phyloP scores from a whole-genome alignment of 2,888 invertebrate genomes.

The Timandra comae region DNA sequence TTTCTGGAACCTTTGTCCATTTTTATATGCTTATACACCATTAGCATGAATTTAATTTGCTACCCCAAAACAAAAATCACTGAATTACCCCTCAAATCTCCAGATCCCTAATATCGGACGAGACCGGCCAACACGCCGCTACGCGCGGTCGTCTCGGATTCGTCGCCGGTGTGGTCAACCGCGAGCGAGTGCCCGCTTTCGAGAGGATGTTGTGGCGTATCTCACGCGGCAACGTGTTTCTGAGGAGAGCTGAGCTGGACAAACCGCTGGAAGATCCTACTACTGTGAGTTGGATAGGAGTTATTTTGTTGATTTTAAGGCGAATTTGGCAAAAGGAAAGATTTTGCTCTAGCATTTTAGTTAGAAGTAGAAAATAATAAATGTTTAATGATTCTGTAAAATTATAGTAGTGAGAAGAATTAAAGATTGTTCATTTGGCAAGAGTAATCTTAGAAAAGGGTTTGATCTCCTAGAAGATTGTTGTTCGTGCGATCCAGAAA shows the following conservation, averaged over 20 bases:
- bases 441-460: no score
- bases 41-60: not conserved
- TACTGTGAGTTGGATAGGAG: constrained; percentile 77
- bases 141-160: constrained; percentile 81
- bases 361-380: no score
- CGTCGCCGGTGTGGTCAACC: constrained; percentile 93
- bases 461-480: no score
- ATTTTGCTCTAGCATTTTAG: no score
- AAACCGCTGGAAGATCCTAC: constrained; percentile 89
- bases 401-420: no score
- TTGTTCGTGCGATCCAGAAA: no score
- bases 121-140: constrained; percentile 53
- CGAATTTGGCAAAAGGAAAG: no score
- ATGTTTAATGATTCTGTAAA: no score
- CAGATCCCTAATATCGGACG: constrained; percentile 68
- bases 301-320: no score
- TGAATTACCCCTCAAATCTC: not conserved
- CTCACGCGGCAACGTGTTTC: constrained; percentile 93
- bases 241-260: constrained; percentile 90
- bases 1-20: no score
- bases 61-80: not conserved
- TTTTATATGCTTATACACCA: no score
- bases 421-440: no score
- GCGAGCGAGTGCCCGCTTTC: constrained; percentile 92
- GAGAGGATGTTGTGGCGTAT: constrained; percentile 96